Base-by-base conservation (phyloP, 2,888 invertebrate genomes). In the Melanotus villosus region DNA sequence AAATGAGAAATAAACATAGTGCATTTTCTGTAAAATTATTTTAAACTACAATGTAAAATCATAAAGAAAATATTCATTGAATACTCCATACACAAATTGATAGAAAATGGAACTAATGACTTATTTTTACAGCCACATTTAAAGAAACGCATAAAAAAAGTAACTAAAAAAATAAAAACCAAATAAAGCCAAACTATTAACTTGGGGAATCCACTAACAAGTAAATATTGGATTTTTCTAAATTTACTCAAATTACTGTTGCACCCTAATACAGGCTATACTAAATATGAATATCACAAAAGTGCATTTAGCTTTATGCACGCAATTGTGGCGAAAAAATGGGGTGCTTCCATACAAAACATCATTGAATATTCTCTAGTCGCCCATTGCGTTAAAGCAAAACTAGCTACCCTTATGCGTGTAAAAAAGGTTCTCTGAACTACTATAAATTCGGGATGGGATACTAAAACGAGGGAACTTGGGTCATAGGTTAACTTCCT, bases 271-370 rank as follows among this genome's bases (percentile, higher is more conserved):
- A 6, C 50, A 65, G 58, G 58, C 58, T 58, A 16, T 43, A 38
- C 65, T 63, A 68, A 67, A 65, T 75, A 73, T 69, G 71, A 70
- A 71, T 76, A 71, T 72, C 71, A 78, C 76, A 78, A 79, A 78
- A 79, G 78, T 75, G 75, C 79, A 79, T 80, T 80, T 79, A 76
- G 77, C 75, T 75, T 76, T 76, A 77, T 76, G 76, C 77, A 77
- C 75, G 77, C 81, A 81, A 80, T 81, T 81, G 81, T 77, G 81
- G 80, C 73, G 79, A 79, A 81, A 81, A 82, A 81, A 80, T 80
- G 75, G 82, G 81, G 80, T 77, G 78, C 78, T 78, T 79, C 77
- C 77, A 72, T 75, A 75, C 78, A 80, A 81, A 80, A 80, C 77
- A 77, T 72, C 71, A 73, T 74, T 75, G 66, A 75, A 71, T 65